Evolutionary conservation across 2,888 invertebrate genomes (phyloP), one percentile per base, ranked within the genome.

Genomic region (Oscheius sp.): DNA sequence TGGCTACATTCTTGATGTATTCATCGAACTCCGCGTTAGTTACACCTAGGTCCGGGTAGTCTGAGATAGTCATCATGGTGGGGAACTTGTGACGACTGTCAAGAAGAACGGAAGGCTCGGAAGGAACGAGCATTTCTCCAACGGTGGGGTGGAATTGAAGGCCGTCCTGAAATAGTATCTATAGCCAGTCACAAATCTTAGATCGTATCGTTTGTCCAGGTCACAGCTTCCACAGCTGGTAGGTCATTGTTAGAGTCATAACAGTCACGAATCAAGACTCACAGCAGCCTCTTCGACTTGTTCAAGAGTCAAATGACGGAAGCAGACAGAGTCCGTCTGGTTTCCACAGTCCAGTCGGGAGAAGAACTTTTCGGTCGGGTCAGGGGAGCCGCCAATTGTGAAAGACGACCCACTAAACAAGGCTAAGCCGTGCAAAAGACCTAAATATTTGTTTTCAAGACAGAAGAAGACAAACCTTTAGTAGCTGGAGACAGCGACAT

Each of bases 341-440:
- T 68, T 68, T 32, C 37, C 53, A 35, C 68, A 68, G 35, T 68
- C 55, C 5, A 68, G 29, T 11, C 68, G 68, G 21, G 53, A 53
- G 35, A 68, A 55, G 68, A 68, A 68, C 2, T 32, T 29, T 9
- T 68, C 68, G 0, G 53, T 37, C 35, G 68, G 68, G 35, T 68
- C 68, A 9, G 37, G 53, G 3, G 9, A 10, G 1, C 68, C 68
- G n/a, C 68, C 68, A 2, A 68, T n/a, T 32, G 53, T 32, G 53
- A 51, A 68, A 13, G 68, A 68, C 1, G 68, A 68, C 0, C 68
- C 68, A 21, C 68, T 68, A 10, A 68, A 42, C 29, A 68, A 42
- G 21, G 53, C 53, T 13, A 68, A 37, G 13, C 68, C 68, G 21
- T n/a, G n/a, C 10, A 68, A 7, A 1, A 37, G 53, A 21, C 68